Conservation (phyloP, 2,797 vertebrate species). For the Holocentrus rufus region DNA sequence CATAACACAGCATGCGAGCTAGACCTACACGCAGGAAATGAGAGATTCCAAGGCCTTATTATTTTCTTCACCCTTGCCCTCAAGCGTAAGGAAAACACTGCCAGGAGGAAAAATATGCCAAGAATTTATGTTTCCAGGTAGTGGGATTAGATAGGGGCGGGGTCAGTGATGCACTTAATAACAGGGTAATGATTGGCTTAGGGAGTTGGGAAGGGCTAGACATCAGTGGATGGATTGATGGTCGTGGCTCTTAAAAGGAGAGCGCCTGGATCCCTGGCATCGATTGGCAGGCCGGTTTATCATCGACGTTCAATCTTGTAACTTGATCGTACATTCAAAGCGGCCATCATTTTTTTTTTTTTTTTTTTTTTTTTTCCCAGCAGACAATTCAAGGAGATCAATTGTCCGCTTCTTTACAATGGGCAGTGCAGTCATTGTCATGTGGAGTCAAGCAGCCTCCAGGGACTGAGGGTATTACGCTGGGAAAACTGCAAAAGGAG, state of each 20-base stretch:
- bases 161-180: constrained; percentile 31
- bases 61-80: constrained; percentile 42
- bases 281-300: constrained; percentile 50
- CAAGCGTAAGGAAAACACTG: constrained; percentile 46
- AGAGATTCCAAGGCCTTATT: constrained; percentile 66
- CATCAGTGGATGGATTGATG: constrained; percentile 60
- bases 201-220: background rate
- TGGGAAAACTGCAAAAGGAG: background rate
- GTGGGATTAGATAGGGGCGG: constrained; percentile 15
- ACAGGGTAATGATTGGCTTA: constrained; percentile 35
- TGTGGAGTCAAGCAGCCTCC: background rate
- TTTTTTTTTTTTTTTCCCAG: constrained; percentile 44
- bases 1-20: constrained; percentile 51
- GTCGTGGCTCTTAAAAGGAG: constrained; percentile 20
- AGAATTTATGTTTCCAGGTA: constrained; percentile 52
- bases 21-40: constrained; percentile 69
- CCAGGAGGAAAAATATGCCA: constrained; percentile 19
- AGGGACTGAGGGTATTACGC: background rate
- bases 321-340: constrained; percentile 35
- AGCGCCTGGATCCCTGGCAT: constrained; percentile 30
- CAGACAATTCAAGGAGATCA: constrained; percentile 30
- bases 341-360: constrained; percentile 38
- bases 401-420: constrained; percentile 20
- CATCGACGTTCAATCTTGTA: constrained; percentile 42
- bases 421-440: constrained; percentile 17